These are phyloP conservation scores for Panthera uncia DNA, from an alignment of 2,113 vertebrate species.

Conservation along the genomic window DNA sequence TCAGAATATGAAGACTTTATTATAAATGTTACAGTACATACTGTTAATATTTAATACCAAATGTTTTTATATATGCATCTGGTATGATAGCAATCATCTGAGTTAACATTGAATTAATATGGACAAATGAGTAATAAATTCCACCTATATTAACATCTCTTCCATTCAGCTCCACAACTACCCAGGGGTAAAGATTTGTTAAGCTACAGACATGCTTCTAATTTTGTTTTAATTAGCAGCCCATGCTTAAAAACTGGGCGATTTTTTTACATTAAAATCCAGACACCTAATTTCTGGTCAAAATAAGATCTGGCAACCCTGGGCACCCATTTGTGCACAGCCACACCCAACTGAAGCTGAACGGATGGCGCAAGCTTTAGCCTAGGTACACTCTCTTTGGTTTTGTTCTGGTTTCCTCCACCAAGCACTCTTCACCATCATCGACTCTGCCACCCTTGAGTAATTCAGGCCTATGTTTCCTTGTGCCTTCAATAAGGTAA, in stretches of 20 bases:
- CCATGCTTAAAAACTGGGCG: neutral
- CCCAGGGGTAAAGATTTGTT: neutral
- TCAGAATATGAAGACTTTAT: neutral
- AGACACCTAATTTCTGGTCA: slow-evolving; percentile 1
- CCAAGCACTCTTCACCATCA: neutral
- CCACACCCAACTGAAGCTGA: neutral
- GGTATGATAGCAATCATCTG: neutral
- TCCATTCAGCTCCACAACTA: neutral
- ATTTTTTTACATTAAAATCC: slow-evolving; percentile 16
- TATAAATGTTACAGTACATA: slow-evolving; percentile 41
- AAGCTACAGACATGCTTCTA: neutral
- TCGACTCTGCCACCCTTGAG: neutral
- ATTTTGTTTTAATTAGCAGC: neutral
- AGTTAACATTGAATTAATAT: neutral
- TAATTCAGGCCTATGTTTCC: neutral
- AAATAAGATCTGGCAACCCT: neutral
- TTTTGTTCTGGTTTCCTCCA: neutral
- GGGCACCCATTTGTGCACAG: neutral
- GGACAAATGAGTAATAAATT: neutral
- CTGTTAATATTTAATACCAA: neutral
- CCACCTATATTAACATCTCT: neutral
- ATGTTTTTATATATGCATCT: neutral
- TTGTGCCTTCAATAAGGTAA: neutral
- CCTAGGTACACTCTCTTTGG: neutral
- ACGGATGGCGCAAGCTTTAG: neutral